Conservation (phyloP, 2,113 vertebrate genomes). For the Vicugna pacos region DNA sequence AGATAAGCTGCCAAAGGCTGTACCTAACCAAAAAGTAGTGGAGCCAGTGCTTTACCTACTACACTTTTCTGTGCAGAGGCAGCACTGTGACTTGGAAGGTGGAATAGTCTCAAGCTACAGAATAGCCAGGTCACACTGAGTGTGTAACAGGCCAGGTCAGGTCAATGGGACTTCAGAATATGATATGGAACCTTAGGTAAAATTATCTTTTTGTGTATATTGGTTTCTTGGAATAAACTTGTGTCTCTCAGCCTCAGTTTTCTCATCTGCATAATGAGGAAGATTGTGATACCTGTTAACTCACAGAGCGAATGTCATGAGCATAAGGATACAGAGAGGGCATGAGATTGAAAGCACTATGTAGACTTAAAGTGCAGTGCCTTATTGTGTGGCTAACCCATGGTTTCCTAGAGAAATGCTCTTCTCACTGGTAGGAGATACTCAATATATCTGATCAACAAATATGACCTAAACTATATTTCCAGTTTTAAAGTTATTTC, state of each 20-base stretch:
- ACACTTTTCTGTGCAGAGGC: neutral
- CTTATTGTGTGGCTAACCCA: neutral
- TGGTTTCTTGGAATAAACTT: neutral
- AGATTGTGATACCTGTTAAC: neutral
- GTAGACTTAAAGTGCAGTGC: neutral
- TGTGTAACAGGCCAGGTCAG: neutral
- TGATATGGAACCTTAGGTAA: neutral
- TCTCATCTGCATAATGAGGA: neutral
- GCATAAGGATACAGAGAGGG: neutral
- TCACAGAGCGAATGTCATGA: neutral
- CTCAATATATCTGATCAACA: neutral
- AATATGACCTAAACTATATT: constrained; percentile 20
- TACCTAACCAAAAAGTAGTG: neutral
- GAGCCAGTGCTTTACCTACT: neutral
- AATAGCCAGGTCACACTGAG: neutral
- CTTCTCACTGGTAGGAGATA: neutral
- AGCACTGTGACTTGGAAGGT: neutral
- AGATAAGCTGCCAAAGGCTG: neutral
- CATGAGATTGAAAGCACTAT: neutral
- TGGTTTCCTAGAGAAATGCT: neutral
- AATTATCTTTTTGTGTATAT: neutral
- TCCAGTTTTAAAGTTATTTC: neutral
- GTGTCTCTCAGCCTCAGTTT: neutral
- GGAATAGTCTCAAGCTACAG: neutral
- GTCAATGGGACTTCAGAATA: neutral